Evolutionary conservation across 2,797 vertebrate species (phyloP).

Genomic region (Anguilla pacifica): DNA sequence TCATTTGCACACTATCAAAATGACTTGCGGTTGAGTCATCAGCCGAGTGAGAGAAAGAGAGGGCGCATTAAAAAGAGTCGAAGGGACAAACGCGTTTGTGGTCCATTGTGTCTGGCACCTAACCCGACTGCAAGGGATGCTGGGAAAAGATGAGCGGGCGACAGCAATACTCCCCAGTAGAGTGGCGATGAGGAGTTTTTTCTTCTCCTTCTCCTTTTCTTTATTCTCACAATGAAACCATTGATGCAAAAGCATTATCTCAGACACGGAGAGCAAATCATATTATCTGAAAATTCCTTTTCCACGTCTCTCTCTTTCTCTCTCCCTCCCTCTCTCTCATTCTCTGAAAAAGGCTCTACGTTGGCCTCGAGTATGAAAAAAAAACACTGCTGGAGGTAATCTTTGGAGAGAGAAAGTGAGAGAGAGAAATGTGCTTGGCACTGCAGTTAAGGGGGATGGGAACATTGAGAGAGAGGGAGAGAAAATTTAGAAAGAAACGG

Average conservation of each 20-base stretch:
- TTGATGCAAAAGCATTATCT: constrained; percentile 11
- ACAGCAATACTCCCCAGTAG: not conserved
- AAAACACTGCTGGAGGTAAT: constrained; percentile 19
- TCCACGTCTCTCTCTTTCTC: not conserved
- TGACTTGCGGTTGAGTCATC: constrained; percentile 9
- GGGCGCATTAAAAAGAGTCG: not conserved
- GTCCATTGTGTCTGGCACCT: constrained; percentile 1
- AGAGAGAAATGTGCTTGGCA: constrained; percentile 30
- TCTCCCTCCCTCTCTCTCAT: not conserved
- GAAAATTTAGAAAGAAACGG: not conserved
- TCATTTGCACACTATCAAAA: not conserved
- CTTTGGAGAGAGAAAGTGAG: not conserved
- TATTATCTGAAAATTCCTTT: constrained; percentile 20
- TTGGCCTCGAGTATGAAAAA: not conserved
- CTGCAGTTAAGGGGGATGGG: constrained; percentile 19
- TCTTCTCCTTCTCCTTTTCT: not conserved
- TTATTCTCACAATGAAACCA: constrained; percentile 3
- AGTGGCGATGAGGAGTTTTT: not conserved
- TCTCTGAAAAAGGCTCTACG: not conserved
- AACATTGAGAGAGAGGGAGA: not conserved
- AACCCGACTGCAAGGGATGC: not conserved
- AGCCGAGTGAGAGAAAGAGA: not conserved
- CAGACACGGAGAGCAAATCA: constrained; percentile 22
- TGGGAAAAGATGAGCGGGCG: constrained; percentile 18
- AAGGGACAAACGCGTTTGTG: not conserved